Evolutionary conservation across 1,140 invertebrate species (phyloP), one percentile per base, ranked within the genome.

Genomic region (Chionoecetes opilio): DNA sequence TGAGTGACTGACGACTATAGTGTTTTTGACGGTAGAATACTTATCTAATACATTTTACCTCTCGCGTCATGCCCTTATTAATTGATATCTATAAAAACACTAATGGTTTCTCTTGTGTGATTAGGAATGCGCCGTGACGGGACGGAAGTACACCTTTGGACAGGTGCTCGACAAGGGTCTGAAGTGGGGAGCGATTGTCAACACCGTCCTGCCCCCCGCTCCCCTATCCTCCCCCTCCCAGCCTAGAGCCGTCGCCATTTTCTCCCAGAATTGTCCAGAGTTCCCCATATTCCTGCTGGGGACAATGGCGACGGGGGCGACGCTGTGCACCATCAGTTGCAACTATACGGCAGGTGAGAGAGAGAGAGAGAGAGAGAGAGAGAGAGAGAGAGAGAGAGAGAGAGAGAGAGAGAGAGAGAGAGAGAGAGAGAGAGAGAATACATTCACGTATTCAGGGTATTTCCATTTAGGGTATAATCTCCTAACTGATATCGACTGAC

Each of bases 311-410:
- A 29, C 29, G 8, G 91, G 91, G 31, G 91, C 63, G n/a, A 37
- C 38, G 11, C 0, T 92, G 21, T 35, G 75, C 17, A 92, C 91
- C 63, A 84, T 92, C n/a, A 92, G 84, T 35, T 37, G 21, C 91
- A 92, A 92, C 91, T 92, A 82, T 37, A 92, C 91, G 17, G 91
- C 91, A 82, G 91, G 91, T 92, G 63, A 75, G 29, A 31, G 31
- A 32, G 90, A 21, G 46, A 75, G 41, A 32, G 90, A 26, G 90
- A 32, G 29, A 17, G 14, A 3, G 37, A 21, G 31, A 3, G 37
- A 17, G 14, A 0, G 31, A 17, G 38, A 11, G 32, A 14, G 35
- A 53, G 90, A 11, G 46, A 29, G 41, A 29, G 35, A 53, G 90
- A 11, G 90, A n/a, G n/a, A 53, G 90, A 11, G 37, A n/a, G 38